Evolutionary conservation across 2,797 vertebrate species (phyloP).

Genomic region (Merluccius polli): DNA sequence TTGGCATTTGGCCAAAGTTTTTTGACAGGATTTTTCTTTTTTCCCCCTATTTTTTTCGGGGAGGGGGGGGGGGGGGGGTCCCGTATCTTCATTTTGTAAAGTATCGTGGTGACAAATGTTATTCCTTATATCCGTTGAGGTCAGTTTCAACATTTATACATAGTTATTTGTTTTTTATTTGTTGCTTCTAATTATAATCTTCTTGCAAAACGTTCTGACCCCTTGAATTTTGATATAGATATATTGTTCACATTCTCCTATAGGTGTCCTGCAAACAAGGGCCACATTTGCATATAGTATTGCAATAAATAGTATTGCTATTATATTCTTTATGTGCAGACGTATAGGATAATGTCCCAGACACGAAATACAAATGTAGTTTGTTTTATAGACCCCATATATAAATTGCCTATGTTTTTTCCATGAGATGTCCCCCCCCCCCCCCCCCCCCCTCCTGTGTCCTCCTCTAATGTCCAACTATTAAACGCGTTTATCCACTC

Average conservation of each 20-base stretch:
- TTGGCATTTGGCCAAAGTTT: neutral
- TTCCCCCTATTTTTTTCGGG: no score
- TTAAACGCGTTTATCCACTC: conserved; percentile 61
- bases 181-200: neutral
- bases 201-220: no score
- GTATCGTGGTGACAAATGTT: neutral
- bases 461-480: conserved; percentile 56
- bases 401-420: conserved; percentile 25
- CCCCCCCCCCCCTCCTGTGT: no score
- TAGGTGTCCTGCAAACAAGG: no score
- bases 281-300: neutral
- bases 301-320: neutral
- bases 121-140: neutral
- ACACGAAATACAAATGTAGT: neutral
- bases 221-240: no score
- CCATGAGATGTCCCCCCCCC: no score
- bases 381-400: neutral
- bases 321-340: neutral
- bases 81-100: no score
- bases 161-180: neutral
- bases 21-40: neutral
- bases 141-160: neutral
- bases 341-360: neutral
- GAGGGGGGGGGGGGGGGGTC: no score
- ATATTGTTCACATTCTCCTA: no score